Percentiles rank a stretch among this genome's conserved stretches.
Evolutionary conservation across 2,888 invertebrate species (phyloP).

Genomic region (Plemyria rubiginata): DNA sequence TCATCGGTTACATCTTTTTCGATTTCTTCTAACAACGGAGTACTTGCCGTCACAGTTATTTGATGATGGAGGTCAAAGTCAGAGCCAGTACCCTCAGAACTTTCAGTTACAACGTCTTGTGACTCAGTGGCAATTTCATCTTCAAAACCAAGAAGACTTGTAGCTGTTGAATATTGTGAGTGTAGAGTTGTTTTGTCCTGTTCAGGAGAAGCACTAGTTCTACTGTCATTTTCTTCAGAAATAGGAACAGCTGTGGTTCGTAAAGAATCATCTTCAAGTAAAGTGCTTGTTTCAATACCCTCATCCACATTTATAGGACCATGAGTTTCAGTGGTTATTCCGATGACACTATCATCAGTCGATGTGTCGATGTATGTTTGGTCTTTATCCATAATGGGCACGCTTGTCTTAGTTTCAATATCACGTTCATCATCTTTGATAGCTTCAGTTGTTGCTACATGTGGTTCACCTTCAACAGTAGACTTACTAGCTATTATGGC

Average conservation of each 20-base stretch:
- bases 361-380: constrained; percentile 10
- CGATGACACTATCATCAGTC: constrained; percentile 13
- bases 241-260: constrained; percentile 20
- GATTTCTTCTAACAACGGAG: constrained; percentile 46
- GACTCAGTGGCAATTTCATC: constrained; percentile 39
- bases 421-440: constrained; percentile 7
- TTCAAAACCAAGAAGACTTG: constrained; percentile 35
- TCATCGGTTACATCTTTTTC: constrained; percentile 39
- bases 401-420: constrained; percentile 22
- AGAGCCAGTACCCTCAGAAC: constrained; percentile 19
- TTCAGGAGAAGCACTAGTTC: constrained; percentile 23
- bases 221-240: constrained; percentile 28
- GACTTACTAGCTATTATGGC: constrained; percentile 14
- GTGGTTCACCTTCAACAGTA: constrained; percentile 16
- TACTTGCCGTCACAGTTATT: constrained; percentile 35
- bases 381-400: constrained; percentile 21
- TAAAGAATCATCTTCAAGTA: constrained; percentile 11
- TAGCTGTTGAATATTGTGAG: constrained; percentile 19
- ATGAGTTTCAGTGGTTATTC: constrained; percentile 22
- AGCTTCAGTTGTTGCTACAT: constrained; percentile 19
- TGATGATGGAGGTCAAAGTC: constrained; percentile 28
- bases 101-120: constrained; percentile 25
- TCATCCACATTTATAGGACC: constrained; percentile 28
- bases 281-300: constrained; percentile 17
- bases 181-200: constrained; percentile 15